Evolutionary conservation across 2,113 vertebrate genomes (phyloP).

Genomic region (Cynopterus brachyotis): DNA sequence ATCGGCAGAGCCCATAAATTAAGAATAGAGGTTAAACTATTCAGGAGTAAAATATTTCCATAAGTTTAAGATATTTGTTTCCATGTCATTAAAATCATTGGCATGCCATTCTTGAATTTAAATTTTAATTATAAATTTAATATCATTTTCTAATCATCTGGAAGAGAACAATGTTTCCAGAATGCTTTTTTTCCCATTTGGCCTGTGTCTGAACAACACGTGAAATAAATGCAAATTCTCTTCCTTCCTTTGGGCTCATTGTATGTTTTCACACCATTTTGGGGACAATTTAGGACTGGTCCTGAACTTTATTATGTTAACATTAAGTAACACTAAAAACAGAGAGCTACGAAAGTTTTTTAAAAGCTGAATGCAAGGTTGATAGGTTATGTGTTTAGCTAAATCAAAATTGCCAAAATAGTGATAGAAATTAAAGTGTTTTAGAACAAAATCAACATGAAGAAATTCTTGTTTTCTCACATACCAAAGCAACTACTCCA

Average conservation of each 20-base stretch:
- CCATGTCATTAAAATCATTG: background rate
- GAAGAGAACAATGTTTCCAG: background rate
- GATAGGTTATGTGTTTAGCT: background rate
- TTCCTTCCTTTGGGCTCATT: background rate
- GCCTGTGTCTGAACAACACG: background rate
- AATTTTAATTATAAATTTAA: background rate
- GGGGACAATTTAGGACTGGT: background rate
- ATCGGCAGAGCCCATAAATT: background rate
- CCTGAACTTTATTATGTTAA: background rate
- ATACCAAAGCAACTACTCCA: background rate
- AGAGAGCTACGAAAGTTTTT: background rate
- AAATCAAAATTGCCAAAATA: background rate
- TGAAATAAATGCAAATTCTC: background rate
- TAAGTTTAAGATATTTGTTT: background rate
- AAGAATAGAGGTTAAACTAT: background rate
- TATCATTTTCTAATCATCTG: background rate
- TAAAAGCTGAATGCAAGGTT: background rate
- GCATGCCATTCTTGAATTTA: background rate
- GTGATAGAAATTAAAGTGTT: background rate
- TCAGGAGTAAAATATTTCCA: background rate
- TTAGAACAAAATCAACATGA: slow-evolving; percentile 40
- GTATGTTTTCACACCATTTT: background rate
- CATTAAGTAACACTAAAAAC: background rate
- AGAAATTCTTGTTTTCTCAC: slow-evolving; percentile 34
- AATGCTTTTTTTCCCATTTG: background rate